These are phyloP conservation scores for Hyles vespertilio DNA, from an alignment of 1,140 invertebrate species.

Conservation along the genomic window DNA sequence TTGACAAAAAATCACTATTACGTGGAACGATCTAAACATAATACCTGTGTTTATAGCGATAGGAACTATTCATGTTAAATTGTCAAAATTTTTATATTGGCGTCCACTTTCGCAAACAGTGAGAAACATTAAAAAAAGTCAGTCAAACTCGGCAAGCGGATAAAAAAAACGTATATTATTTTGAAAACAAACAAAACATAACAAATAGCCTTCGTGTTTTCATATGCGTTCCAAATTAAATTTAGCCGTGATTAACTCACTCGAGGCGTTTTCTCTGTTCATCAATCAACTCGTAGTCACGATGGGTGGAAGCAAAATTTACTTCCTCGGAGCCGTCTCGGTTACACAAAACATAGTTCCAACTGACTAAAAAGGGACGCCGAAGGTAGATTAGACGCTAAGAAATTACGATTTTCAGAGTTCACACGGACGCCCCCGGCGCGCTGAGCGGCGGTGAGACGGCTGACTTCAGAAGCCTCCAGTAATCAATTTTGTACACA, in stretches of 20 bases:
- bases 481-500: slow-evolving; percentile 73
- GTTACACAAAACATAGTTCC: slow-evolving; percentile 20
- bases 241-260: slow-evolving; percentile 70
- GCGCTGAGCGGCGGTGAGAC: slow-evolving; percentile 21
- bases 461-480: slow-evolving; percentile 59
- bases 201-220: slow-evolving; percentile 56
- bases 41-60: too few species aligned
- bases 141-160: not conserved
- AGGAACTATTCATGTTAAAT: too few species aligned
- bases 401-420: slow-evolving; percentile 59
- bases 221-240: slow-evolving; percentile 70
- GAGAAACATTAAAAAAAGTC: not conserved
- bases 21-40: too few species aligned
- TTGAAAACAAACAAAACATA: slow-evolving; percentile 68
- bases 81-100: too few species aligned
- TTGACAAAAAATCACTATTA: slow-evolving; percentile 25
- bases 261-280: slow-evolving; percentile 73
- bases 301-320: slow-evolving; percentile 56
- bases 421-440: slow-evolving; percentile 55
- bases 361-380: slow-evolving; percentile 33
- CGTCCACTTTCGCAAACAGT: too few species aligned
- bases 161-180: slow-evolving; percentile 1
- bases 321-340: slow-evolving; percentile 51
- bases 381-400: slow-evolving; percentile 51
- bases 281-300: slow-evolving; percentile 66